Conservation (phyloP, 1,140 invertebrate genomes). For the Heliconius hermathena region DNA sequence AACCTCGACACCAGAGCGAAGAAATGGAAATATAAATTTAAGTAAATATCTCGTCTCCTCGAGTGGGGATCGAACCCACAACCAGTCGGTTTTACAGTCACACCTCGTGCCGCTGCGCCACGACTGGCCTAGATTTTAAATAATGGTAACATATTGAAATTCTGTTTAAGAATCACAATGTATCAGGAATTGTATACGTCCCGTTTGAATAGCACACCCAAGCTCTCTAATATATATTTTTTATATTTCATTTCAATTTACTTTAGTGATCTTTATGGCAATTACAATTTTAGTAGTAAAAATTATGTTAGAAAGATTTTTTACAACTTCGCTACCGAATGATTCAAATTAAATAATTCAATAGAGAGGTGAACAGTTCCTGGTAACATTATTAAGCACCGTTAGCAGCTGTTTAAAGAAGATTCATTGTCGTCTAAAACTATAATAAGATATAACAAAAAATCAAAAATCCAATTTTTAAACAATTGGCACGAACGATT, state of each 20-base stretch:
- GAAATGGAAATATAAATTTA: too few species aligned
- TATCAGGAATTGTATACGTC: neutral
- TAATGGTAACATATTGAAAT: slow-evolving; percentile 8
- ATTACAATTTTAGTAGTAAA: neutral
- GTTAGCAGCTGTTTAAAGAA: neutral
- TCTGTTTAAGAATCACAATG: neutral
- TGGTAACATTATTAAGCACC: slow-evolving; percentile 1
- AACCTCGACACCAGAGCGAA: too few species aligned
- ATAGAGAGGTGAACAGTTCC: neutral
- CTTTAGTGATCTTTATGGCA: neutral
- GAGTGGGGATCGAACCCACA: too few species aligned
- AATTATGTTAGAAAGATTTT: too few species aligned
- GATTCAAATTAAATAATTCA: neutral
- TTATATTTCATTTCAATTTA: neutral
- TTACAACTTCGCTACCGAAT: neutral
- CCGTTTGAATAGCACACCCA: neutral
- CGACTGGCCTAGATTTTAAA: too few species aligned
- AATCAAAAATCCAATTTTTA: neutral
- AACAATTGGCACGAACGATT: slow-evolving; percentile 10
- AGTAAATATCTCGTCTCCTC: too few species aligned
- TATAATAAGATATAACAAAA: neutral
- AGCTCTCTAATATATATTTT: neutral
- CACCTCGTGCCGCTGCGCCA: too few species aligned
- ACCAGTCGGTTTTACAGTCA: too few species aligned
- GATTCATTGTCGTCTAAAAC: neutral